Conservation (phyloP, 2,113 vertebrate species). For the Chaenogobius annularis region DNA sequence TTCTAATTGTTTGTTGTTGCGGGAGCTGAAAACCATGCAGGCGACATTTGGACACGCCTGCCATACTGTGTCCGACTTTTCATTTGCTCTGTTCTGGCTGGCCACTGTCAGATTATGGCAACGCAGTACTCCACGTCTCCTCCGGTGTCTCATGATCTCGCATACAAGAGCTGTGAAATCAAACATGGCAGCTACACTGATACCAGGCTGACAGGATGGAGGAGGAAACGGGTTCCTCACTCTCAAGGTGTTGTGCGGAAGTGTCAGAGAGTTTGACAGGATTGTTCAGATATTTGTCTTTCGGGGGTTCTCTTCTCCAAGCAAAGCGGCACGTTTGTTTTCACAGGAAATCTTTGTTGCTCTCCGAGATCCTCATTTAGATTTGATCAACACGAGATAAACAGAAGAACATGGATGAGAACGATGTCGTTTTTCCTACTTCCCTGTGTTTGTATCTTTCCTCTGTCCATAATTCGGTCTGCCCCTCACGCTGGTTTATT, state of each 20-base stretch:
- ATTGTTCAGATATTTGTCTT: neutral
- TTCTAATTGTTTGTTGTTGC: constrained; percentile 11
- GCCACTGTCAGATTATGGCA: constrained; percentile 13
- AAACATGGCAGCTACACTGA: constrained; percentile 5
- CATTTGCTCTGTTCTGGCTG: constrained; percentile 12
- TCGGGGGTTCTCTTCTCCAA: neutral
- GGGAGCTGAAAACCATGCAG: neutral
- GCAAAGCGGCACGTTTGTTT: neutral
- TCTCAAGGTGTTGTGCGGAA: neutral
- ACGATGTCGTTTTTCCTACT: no score
- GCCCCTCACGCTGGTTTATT: no score
- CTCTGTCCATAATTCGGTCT: no score
- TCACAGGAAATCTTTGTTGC: neutral
- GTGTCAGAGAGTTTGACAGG: neutral
- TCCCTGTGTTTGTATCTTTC: no score
- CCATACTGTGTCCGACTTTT: constrained; percentile 5
- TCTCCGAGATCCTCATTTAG: no score
- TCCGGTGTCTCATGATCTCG: constrained; percentile 8
- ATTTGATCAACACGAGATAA: no score
- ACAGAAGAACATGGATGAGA: no score
- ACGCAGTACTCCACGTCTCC: constrained; percentile 13
- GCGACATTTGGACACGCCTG: constrained; percentile 3
- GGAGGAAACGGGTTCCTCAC: neutral
- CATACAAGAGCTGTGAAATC: neutral
- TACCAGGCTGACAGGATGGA: neutral